These are phyloP conservation scores for Caenorhabditis angaria DNA, from an alignment of 2,888 invertebrate genomes.

Conservation along the genomic window DNA sequence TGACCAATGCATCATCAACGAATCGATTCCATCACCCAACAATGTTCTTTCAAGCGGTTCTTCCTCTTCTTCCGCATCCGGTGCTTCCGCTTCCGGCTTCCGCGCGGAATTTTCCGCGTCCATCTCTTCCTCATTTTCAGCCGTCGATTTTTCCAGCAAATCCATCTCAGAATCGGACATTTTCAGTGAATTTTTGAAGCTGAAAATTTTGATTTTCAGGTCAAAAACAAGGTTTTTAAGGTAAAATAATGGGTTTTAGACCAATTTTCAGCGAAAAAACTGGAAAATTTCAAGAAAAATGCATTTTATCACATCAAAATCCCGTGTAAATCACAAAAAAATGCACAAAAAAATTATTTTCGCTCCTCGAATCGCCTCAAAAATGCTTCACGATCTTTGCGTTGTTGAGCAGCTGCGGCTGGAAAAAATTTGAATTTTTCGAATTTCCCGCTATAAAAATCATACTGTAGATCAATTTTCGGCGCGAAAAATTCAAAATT, in stretches of 20 bases:
- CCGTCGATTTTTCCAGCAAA: not conserved
- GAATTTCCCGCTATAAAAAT: no score
- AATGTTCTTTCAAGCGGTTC: slow-evolving; percentile 21
- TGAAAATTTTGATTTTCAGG: no score
- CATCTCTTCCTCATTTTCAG: not conserved
- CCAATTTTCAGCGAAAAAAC: no score
- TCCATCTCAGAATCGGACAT: no score
- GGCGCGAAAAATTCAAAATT: no score
- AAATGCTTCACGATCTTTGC: slow-evolving; percentile 29
- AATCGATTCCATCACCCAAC: slow-evolving; percentile 34
- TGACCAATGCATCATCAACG: slow-evolving; percentile 40
- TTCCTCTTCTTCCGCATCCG: slow-evolving; percentile 8
- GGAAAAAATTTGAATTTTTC: not conserved
- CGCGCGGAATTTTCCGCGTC: not conserved
- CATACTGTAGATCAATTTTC: no score
- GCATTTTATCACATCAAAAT: not conserved
- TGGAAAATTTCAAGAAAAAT: not conserved
- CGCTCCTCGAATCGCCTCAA: slow-evolving; percentile 21
- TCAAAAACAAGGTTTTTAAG: no score
- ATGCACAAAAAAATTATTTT: not conserved
- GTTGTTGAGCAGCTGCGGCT: slow-evolving; percentile 21
- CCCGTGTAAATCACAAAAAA: not conserved
- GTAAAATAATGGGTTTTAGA: no score
- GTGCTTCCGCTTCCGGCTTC: not conserved
- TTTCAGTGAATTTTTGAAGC: no score